These are phyloP conservation scores for Pangasius mekongensis DNA, from an alignment of 2,797 vertebrate genomes.

Conservation along the genomic window DNA sequence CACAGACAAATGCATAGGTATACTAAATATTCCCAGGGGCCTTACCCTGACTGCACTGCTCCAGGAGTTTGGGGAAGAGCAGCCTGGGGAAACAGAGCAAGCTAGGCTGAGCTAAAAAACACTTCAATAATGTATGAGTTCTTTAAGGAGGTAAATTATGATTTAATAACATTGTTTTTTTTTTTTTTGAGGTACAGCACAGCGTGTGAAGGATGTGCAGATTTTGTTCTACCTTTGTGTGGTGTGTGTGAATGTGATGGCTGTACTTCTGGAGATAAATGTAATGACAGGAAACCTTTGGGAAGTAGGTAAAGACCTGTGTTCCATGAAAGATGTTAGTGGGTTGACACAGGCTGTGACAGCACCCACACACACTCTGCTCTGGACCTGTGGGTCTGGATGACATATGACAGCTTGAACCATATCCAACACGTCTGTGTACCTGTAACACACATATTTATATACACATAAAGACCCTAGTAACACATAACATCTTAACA, in stretches of 20 bases:
- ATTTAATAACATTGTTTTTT: conserved; percentile 16
- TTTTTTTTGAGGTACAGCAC: background rate
- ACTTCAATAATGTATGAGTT: conserved; percentile 18
- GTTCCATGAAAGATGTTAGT: conserved; percentile 88
- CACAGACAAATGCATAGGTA: background rate
- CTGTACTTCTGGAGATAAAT: background rate
- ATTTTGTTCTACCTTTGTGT: background rate
- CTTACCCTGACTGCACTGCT: conserved; percentile 95
- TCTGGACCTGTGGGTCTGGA: conserved; percentile 83
- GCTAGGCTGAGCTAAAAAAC: conserved; percentile 23
- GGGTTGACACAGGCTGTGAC: conserved; percentile 90
- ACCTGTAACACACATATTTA: conserved; percentile 71
- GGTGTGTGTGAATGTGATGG: background rate
- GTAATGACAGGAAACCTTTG: conserved; percentile 6
- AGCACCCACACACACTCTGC: conserved; percentile 82
- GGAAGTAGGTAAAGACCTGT: conserved; percentile 78
- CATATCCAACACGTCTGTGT: conserved; percentile 89
- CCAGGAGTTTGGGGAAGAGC: conserved; percentile 93
- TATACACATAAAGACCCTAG: background rate
- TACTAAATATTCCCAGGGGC: conserved; percentile 29
- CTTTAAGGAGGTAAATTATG: conserved; percentile 32
- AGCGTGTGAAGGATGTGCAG: background rate
- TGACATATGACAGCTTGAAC: conserved; percentile 91
- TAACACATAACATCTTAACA: background rate
- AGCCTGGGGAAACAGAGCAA: conserved; percentile 69